A percentile compares a stretch with the other conserved stretches of the same genome.
These are phyloP conservation scores for Drosophila punjabiensis DNA, from an alignment of 1,140 invertebrate genomes.

Conservation along the genomic window DNA sequence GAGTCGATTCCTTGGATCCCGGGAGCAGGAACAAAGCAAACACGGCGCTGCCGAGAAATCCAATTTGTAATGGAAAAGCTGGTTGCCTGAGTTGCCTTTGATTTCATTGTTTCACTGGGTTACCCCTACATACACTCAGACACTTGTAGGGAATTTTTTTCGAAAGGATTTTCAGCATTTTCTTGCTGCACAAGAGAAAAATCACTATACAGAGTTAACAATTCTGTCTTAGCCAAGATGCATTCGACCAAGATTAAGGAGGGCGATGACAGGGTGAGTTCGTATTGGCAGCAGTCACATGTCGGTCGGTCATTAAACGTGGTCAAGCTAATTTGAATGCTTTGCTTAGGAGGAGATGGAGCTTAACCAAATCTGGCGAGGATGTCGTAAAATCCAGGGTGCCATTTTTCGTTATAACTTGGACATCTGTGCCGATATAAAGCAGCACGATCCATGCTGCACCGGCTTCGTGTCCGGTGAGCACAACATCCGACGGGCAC, in stretches of 20 bases:
- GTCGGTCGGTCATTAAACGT: slow-evolving; percentile 29
- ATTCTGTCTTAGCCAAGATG: slow-evolving; percentile 50
- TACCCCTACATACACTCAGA: slow-evolving; percentile 5
- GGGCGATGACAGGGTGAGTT: slow-evolving; percentile 74
- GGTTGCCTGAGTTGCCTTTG: slow-evolving; percentile 39
- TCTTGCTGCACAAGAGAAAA: slow-evolving; percentile 34
- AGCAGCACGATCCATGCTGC: slow-evolving; percentile 88
- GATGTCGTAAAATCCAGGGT: slow-evolving; percentile 90
- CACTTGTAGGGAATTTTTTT: slow-evolving; percentile 32
- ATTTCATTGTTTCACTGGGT: slow-evolving; percentile 53
- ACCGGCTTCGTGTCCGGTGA: slow-evolving; percentile 89
- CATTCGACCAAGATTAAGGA: slow-evolving; percentile 68
- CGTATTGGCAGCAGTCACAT: background rate
- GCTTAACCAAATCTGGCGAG: slow-evolving; percentile 88
- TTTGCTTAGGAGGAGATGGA: slow-evolving; percentile 64
- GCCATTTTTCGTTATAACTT: slow-evolving; percentile 89
- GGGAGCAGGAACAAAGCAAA: slow-evolving; percentile 55
- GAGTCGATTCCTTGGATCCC: slow-evolving; percentile 30
- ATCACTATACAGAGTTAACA: slow-evolving; percentile 32
- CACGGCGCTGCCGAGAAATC: slow-evolving; percentile 58
- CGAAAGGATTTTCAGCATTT: slow-evolving; percentile 17
- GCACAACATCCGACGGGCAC: slow-evolving; percentile 10
- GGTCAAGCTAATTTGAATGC: slow-evolving; percentile 44
- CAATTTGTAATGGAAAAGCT: slow-evolving; percentile 58
- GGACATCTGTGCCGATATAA: slow-evolving; percentile 89